Evolutionary conservation across 2,113 vertebrate genomes (phyloP), one percentile per base, ranked within the genome.

Genomic region (Ia io): DNA sequence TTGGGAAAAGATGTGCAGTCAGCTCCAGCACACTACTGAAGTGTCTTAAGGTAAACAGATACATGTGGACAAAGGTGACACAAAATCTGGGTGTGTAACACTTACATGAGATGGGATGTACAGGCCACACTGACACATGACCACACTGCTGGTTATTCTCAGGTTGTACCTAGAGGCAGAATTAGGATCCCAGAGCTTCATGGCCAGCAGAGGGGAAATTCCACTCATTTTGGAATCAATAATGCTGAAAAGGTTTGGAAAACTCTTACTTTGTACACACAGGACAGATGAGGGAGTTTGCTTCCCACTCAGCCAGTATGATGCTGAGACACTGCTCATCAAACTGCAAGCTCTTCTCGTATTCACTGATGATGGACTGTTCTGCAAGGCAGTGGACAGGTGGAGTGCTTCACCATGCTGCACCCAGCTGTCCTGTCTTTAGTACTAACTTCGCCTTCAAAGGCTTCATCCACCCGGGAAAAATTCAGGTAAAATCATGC

Each of bases 251-350:
- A 89, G 23, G 23, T 82, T 82, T 67, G 92, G 25, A 44, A 82
- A 89, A 89, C 69, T 90, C 96, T 99, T 98, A 99, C 99, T 73
- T 98, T 65, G 98, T 98, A 96, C 99, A 99, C 17, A 99, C 87
- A 0, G 99, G 99, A 80, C 99, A 99, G 96, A 99, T 98, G 65
- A 99, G 80, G 87, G 90, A 18, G 1, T 95, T 97, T 16, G 97
- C 97, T 8, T 99, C 98, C 98, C 99, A 98, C 61, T 97, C 98
- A 2, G 99, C 98, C 0, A 99, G 98, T 13, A 99, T 95, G 0
- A 98, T 98, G 0, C 98, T 98, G 32, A 99, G 97, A 91, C 99
- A 99, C 61, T 98, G 97, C 91, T 99, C 98, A 47, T 99, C 99
- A 37, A 99, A 99, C 97, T 96, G 98, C 96, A 98, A 93, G 88